These are phyloP conservation scores for Acanthisitta chloris DNA, from an alignment of 2,113 vertebrate species.

Conservation along the genomic window DNA sequence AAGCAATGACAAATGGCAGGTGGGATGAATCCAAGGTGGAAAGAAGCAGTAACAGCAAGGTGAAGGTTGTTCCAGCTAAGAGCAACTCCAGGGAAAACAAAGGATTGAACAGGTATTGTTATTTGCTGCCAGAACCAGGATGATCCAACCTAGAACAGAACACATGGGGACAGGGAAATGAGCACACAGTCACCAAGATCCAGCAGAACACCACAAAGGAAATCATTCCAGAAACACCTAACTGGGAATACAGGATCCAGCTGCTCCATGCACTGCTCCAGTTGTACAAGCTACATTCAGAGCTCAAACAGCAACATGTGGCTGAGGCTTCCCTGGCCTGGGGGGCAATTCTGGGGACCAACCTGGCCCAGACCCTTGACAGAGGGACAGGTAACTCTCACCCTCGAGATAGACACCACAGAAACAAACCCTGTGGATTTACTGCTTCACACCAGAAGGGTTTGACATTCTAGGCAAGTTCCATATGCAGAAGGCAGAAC, in stretches of 20 bases:
- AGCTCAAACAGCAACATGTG: accelerated
- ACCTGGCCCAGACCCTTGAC: accelerated
- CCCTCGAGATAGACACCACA: background rate
- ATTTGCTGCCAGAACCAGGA: background rate
- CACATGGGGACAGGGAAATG: accelerated
- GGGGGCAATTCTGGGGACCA: background rate
- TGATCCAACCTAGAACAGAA: background rate
- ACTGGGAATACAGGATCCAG: background rate
- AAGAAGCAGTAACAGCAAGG: background rate
- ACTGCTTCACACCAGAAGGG: background rate
- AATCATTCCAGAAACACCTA: background rate
- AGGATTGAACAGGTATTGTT: accelerated
- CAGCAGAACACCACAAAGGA: background rate
- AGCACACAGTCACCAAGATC: background rate
- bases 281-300: background rate
- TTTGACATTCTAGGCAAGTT: background rate
- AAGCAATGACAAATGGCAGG: background rate
- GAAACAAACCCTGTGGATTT: background rate
- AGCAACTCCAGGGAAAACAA: background rate
- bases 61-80: background rate
- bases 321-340: background rate
- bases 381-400: background rate
- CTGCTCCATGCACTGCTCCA: background rate
- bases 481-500: slow-evolving; percentile 1
- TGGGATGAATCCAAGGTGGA: background rate